A percentile compares a stretch with the other conserved stretches of the same genome.
phyloP scores from a whole-genome alignment of 2,113 vertebrate genomes.

The Pitta sordida region DNA sequence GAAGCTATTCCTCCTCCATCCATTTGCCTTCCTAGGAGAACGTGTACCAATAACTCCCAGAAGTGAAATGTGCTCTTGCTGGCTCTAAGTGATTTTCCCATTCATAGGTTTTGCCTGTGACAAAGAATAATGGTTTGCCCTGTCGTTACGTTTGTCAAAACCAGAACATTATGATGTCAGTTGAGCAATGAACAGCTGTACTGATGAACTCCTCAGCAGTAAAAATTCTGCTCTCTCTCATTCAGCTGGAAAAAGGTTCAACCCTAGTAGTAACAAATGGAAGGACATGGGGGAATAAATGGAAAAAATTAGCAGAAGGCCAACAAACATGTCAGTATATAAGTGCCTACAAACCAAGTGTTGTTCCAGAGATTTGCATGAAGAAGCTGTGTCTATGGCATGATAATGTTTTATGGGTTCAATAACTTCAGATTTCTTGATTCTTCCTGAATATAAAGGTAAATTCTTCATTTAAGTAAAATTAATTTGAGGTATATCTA shows the following conservation, averaged over 20 bases:
- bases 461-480: neutral
- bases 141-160: conserved; percentile 55
- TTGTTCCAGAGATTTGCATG: neutral
- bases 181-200: conserved; percentile 26
- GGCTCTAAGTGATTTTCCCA: conserved; percentile 41
- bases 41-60: conserved; percentile 17
- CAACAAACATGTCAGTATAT: neutral
- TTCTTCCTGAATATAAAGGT: neutral
- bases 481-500: neutral
- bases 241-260: conserved; percentile 15
- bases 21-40: conserved; percentile 14
- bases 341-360: neutral
- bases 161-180: conserved; percentile 36
- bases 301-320: neutral
- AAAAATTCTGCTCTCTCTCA: conserved; percentile 15
- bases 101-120: conserved; percentile 41
- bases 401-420: neutral
- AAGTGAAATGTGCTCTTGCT: conserved; percentile 40
- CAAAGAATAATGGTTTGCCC: conserved; percentile 38
- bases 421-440: neutral
- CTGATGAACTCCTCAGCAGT: conserved; percentile 51
- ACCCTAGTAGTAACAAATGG: neutral
- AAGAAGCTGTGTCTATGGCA: neutral
- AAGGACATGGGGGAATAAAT: neutral
- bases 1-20: neutral